Evolutionary conservation across 2,888 invertebrate species (phyloP), one percentile per base, ranked within the genome.

Genomic region (Xestobium rufovillosum): DNA sequence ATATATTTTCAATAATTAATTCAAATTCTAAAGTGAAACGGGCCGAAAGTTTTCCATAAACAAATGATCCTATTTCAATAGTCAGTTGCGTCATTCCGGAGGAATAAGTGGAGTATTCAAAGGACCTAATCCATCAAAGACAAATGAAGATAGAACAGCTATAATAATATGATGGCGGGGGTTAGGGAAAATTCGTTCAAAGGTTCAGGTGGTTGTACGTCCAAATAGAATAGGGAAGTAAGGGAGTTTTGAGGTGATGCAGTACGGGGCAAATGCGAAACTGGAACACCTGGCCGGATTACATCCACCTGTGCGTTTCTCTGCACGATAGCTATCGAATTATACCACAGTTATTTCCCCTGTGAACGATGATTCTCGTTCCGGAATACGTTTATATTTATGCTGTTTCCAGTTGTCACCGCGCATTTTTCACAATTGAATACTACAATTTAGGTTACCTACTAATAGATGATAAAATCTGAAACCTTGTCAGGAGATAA

Each of bases 231-330:
- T n/a, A n/a, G 23, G 6, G 23, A 19, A n/a, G 23, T 19, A n/a
- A n/a, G 23, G 23, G 6, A 8, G 23, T 8, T 8, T 19, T 6
- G n/a, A 19, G 6, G 23, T 19, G 23, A 19, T 8, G 23, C n/a
- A n/a, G n/a, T n/a, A n/a, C n/a, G n/a, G n/a, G n/a, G n/a, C n/a
- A n/a, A 19, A 19, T 19, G 23, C n/a, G 23, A n/a, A 19, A n/a
- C 23, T n/a, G n/a, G 23, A 19, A 19, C 23, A 19, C 23, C 23
- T 19, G 23, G 23, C n/a, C 23, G 23, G 23, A 19, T 19, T 19
- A 19, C 23, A n/a, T 19, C 23, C 23, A 19, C 23, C 23, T 19
- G 23, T 19, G 23, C 23, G 23, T n/a, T n/a, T n/a, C 23, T 19
- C 23, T 19, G 6, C 6, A n/a, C 23, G 23, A 19, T 19, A 6